Evolutionary conservation across 1,140 invertebrate genomes (phyloP).

Genomic region (Centruroides vittatus): DNA sequence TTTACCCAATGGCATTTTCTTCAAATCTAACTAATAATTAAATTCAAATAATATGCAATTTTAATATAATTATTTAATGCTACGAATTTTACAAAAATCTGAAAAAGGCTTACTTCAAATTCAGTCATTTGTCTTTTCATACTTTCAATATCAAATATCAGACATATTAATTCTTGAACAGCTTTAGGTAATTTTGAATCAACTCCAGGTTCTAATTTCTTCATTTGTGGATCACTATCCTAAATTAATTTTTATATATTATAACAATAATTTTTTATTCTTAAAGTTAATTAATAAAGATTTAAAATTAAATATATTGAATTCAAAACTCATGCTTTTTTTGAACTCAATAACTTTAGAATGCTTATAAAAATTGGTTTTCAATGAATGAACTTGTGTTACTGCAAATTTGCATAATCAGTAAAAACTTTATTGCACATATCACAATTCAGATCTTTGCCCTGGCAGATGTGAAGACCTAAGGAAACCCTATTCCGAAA

Average conservation of each 20-base stretch:
- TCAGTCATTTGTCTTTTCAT: slow-evolving; percentile 90
- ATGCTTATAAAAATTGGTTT: not conserved
- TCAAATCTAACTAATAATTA: slow-evolving; percentile 57
- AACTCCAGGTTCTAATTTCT: slow-evolving; percentile 21
- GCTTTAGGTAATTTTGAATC: slow-evolving; percentile 53
- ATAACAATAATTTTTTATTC: too few relatives aligned
- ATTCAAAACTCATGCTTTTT: too few relatives aligned
- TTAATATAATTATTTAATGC: not conserved
- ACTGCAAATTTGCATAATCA: slow-evolving; percentile 4
- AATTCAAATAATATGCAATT: too few relatives aligned
- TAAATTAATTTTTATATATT: slow-evolving; percentile 8
- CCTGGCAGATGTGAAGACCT: slow-evolving; percentile 23
- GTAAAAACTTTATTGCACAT: slow-evolving; percentile 6
- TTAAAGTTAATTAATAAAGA: too few relatives aligned
- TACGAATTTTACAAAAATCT: not conserved
- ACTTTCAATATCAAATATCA: slow-evolving; percentile 78
- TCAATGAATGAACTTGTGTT: slow-evolving; percentile 5
- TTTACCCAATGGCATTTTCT: slow-evolving; percentile 96
- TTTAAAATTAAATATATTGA: too few relatives aligned
- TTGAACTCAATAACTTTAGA: not conserved
- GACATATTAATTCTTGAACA: slow-evolving; percentile 65
- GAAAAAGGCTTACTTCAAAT: slow-evolving; percentile 53
- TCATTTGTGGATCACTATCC: slow-evolving; percentile 29
- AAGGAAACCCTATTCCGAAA: slow-evolving; percentile 26
- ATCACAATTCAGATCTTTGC: slow-evolving; percentile 7